These are phyloP conservation scores for Corythucha ciliata DNA, from an alignment of 2,888 invertebrate genomes.

Conservation along the genomic window DNA sequence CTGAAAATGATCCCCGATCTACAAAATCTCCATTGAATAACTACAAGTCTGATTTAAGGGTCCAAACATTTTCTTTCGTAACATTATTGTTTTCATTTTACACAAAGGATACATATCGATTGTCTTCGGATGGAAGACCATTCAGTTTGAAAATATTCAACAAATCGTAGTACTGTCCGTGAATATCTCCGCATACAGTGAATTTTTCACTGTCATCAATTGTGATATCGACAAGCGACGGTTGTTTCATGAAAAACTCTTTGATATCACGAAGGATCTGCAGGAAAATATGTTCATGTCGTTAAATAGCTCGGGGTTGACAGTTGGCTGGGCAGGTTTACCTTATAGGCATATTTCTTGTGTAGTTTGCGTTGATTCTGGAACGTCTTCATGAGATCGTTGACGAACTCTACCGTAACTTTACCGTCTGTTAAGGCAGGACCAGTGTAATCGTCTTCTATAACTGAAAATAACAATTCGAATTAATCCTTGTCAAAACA, in stretches of 20 bases:
- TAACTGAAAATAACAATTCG: no score
- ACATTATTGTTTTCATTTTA: no score
- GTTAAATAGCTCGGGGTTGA: no score
- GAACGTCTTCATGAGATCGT: conserved; percentile 79
- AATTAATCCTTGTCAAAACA: no score
- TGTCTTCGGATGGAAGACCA: conserved; percentile 86
- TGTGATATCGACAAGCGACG: conserved; percentile 80
- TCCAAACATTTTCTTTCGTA: no score
- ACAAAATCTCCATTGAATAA: conserved; percentile 99
- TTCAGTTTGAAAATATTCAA: conserved; percentile 96
- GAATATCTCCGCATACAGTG: conserved; percentile 97
- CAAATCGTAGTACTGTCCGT: conserved; percentile 97
- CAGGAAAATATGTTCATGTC: no score
- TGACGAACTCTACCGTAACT: conserved; percentile 82
- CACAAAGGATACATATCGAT: no score
- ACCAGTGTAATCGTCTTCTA: conserved; percentile 90
- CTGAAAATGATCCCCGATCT: conserved; percentile 97
- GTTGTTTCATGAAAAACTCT: conserved; percentile 68
- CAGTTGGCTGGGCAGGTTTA: no score
- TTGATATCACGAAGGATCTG: conserved; percentile 90
- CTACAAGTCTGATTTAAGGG: no score
- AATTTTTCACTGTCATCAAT: conserved; percentile 83
- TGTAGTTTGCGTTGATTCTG: conserved; percentile 88
- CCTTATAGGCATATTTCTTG: conserved; percentile 68
- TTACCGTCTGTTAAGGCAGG: conserved; percentile 79